Base-by-base conservation (phyloP, 2,113 vertebrate species). In the Orientallactaga bullata region DNA sequence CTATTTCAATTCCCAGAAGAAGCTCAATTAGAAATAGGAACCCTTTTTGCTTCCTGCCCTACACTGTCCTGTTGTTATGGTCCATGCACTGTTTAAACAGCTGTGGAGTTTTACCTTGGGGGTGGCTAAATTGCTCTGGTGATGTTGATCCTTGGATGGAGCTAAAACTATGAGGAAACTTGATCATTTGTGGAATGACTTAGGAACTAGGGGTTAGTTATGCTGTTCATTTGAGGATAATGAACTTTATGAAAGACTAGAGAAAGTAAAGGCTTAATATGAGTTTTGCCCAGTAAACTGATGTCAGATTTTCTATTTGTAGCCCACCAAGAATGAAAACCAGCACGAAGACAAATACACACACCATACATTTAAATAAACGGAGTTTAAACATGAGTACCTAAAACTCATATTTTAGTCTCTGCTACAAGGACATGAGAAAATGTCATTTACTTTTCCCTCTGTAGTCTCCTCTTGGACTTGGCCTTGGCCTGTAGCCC, bases 11-110 rank as follows among this genome's bases (percentile, higher is more conserved):
- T 95, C 94, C 95, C 95, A 51, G 17, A 66, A 94, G 97, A 94
- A 81, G 15, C 86, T 92, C 94, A 79, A 58, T 96, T 97, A 92
- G 96, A 96, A 96, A 95, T 55, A 73, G 78, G 85, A 91, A 82
- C 80, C 11, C 68, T 92, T 87, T 91, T 63, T 82, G 85, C 89
- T 94, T 95, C 93, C 93, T 85, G 89, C 69, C 32, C 81, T 85
- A 21, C 16, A 7, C 86, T 71, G 47, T 77, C 23, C 3, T 84
- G 79, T 90, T 85, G 72, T 94, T 90, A 39, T 0, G 78, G 74
- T 60, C 78, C 65, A 23, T 3, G 23, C 35, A 39, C 87, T 97
- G 95, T 97, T 97, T 96, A 76, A 97, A 97, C 97, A 97, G 95
- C 96, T 97, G 97, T 37, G 18, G 73, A 32, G 63, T n/a, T 89